A percentile compares a stretch with the other conserved stretches of the same genome.
These are phyloP conservation scores for Arrhamphus sclerolepis DNA, from an alignment of 2,797 vertebrate genomes.

Conservation along the genomic window DNA sequence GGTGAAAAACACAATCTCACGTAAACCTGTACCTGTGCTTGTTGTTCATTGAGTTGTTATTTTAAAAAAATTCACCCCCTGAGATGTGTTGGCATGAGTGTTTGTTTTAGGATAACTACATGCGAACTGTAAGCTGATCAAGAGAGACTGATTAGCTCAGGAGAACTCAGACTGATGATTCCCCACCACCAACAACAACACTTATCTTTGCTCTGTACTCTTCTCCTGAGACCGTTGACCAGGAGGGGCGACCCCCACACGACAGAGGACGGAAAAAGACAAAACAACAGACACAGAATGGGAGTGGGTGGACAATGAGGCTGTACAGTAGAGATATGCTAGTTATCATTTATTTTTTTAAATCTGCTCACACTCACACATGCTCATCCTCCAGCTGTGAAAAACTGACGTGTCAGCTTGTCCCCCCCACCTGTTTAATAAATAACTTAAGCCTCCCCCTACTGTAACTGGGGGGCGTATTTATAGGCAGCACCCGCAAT, in stretches of 20 bases:
- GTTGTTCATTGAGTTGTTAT: no score
- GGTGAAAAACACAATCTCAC: no score
- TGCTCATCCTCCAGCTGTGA: background rate
- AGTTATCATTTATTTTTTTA: no score
- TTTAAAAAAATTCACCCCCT: background rate
- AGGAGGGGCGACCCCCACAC: slow-evolving; percentile 10
- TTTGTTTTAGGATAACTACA: slow-evolving; percentile 5
- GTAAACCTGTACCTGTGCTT: no score
- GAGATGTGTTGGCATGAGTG: no score
- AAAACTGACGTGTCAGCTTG: slow-evolving; percentile 17
- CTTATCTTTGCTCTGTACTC: slow-evolving; percentile 28
- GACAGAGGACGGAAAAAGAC: background rate
- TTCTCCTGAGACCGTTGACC: background rate
- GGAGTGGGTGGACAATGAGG: background rate
- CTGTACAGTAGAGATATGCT: no score
- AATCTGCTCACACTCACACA: no score
- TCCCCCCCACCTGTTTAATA: slow-evolving; percentile 48
- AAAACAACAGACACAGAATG: background rate
- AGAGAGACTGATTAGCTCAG: slow-evolving; percentile 19
- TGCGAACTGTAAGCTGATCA: slow-evolving; percentile 18
- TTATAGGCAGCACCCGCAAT: slow-evolving; percentile 39
- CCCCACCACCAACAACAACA: background rate
- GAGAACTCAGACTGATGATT: slow-evolving; percentile 9
- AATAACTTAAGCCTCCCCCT: slow-evolving; percentile 29
- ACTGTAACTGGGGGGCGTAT: slow-evolving; percentile 53